Evolutionary conservation across 2,888 invertebrate species (phyloP), one percentile per base, ranked within the genome.

Genomic region (Nephrotoma flavescens): DNA sequence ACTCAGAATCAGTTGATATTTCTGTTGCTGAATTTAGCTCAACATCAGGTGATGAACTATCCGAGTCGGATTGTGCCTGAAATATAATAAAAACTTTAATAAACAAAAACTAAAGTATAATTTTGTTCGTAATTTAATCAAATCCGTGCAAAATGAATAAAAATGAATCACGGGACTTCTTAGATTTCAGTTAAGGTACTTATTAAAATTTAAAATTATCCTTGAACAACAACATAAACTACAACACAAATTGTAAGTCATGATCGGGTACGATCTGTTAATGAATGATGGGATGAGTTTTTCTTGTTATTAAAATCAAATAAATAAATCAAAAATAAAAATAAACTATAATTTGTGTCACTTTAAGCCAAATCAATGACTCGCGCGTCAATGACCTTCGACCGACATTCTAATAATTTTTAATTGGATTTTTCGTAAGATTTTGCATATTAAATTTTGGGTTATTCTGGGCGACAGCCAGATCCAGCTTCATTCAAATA

Each of bases 1-100:
- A 97, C 92, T 97, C 97, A 42, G 97, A 97, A 92, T 97, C 97
- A 0, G 97, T 97, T 86, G 97, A 97, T 89, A 97, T 97, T 93
- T 97, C 97, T 0, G 97, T 97, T 2, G 96, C 97, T 6, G 97
- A 97, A 89, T 97, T 97, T 88, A 95, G 95, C 88, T 95, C 94
- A 89, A 94, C 94, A 89, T 95, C 95, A 88, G 95, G 94, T 87
- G 95, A 94, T 89, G 95, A 94, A 89, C 94, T 94, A 88, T 92
- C 92, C 85, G 94, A 94, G 89, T 94, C 95, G 87, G 94, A 94
- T 88, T 94, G 94, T 89, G 95, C 93, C 95, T 95, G 91, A 91
- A 90, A 15, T 41, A 86, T 83, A 83, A 87, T 71, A 9, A 86
- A 86, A 47, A 86, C 86, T 86, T 87, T 87, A 12, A 12, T 41